phyloP scores from a whole-genome alignment of 2,888 invertebrate species.

The Microctonus hyperodae region DNA sequence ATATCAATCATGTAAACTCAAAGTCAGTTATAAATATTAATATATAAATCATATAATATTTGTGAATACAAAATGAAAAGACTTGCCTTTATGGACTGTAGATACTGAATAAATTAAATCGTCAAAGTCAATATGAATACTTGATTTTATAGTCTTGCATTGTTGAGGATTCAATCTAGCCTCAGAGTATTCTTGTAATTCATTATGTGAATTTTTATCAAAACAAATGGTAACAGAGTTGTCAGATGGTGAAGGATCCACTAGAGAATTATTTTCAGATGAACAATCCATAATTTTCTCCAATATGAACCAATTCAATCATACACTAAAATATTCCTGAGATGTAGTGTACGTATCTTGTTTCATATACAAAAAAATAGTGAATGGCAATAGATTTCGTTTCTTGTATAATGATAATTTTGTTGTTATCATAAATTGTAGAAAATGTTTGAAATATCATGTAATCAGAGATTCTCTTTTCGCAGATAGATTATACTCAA shows the following conservation, averaged over 20 bases:
- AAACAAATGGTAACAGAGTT: constrained; percentile 22
- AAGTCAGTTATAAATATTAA: no score
- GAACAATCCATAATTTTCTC: neutral
- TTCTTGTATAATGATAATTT: neutral
- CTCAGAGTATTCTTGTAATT: constrained; percentile 7
- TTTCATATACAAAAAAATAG: neutral
- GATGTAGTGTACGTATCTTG: neutral
- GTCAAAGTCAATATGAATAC: constrained; percentile 39
- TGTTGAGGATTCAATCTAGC: neutral
- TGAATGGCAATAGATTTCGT: neutral
- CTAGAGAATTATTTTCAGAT: neutral
- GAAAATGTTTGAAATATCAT: neutral
- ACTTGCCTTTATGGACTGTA: constrained; percentile 34
- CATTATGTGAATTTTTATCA: constrained; percentile 18
- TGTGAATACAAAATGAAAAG: no score
- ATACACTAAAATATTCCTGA: neutral
- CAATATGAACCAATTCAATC: neutral
- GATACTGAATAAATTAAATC: constrained; percentile 39
- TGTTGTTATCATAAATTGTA: neutral
- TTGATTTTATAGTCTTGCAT: neutral
- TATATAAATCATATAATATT: neutral
- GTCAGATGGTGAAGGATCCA: neutral
- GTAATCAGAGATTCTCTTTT: neutral
- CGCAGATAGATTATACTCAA: neutral
- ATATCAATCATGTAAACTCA: neutral